These are phyloP conservation scores for Haplochromis burtoni DNA, from an alignment of 2,113 vertebrate genomes.

Conservation along the genomic window DNA sequence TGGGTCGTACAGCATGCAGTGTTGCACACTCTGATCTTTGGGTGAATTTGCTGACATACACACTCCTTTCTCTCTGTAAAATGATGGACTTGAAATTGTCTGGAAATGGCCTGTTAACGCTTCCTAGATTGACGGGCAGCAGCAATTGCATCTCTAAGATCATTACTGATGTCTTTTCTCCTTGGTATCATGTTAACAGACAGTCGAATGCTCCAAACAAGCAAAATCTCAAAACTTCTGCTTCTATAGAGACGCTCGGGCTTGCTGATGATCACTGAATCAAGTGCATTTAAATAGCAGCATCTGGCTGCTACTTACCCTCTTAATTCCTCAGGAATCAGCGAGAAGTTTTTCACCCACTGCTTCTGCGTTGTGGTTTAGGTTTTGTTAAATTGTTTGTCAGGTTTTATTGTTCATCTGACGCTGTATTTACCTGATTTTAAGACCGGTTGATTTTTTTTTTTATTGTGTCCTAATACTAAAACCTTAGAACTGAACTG, in stretches of 20 bases:
- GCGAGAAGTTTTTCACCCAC: neutral
- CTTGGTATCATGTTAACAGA: neutral
- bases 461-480: neutral
- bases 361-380: neutral
- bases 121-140: neutral
- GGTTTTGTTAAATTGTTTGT: neutral
- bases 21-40: neutral
- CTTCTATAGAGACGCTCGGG: neutral
- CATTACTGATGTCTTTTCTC: neutral
- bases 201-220: neutral
- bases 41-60: neutral
- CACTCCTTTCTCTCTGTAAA: neutral
- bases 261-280: neutral
- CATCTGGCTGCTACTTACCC: neutral
- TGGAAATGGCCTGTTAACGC: neutral
- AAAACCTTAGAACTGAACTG: neutral
- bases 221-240: neutral
- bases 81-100: neutral
- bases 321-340: neutral
- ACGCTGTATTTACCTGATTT: neutral
- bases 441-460: accelerated
- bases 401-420: neutral
- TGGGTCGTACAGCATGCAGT: neutral
- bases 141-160: neutral
- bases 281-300: neutral